Conservation (phyloP, 2,797 vertebrate genomes). For the Eospalax fontanierii region DNA sequence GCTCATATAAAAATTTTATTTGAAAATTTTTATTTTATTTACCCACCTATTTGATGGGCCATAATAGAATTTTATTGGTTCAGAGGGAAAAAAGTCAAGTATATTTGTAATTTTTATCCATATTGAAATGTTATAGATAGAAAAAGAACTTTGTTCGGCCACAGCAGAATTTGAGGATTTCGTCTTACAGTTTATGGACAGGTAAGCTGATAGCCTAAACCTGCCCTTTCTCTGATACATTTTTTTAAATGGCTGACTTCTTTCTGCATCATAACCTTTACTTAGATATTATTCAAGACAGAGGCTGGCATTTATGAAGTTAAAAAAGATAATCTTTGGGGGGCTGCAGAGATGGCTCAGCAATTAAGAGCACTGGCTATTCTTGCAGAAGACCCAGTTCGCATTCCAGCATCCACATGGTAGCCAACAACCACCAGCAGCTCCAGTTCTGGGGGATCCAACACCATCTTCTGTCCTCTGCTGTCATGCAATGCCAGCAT, state of each 20-base stretch:
- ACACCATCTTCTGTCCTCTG: no score
- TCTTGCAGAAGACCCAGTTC: no score
- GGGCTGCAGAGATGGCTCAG: no score
- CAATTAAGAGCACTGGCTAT: no score
- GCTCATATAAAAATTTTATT: not conserved
- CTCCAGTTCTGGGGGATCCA: no score
- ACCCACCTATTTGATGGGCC: not conserved
- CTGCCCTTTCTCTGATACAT: not conserved
- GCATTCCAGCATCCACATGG: no score
- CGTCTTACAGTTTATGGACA: slow-evolving; percentile 99
- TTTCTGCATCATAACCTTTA: not conserved
- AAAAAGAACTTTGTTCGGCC: slow-evolving; percentile 97
- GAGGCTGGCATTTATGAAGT: not conserved
- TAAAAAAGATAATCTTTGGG: not conserved
- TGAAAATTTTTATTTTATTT: not conserved
- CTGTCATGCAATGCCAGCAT: no score
- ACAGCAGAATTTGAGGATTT: slow-evolving; percentile 99
- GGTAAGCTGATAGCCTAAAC: slow-evolving; percentile 88
- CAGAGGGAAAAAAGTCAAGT: not conserved
- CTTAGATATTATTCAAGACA: not conserved
- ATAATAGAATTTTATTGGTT: slow-evolving; percentile 42
- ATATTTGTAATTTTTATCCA: slow-evolving; percentile 65
- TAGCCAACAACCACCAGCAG: no score
- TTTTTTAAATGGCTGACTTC: not conserved
- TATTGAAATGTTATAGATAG: slow-evolving; percentile 90